Evolutionary conservation across 2,888 invertebrate species (phyloP).

Genomic region (Drosophila paramelanica): DNA sequence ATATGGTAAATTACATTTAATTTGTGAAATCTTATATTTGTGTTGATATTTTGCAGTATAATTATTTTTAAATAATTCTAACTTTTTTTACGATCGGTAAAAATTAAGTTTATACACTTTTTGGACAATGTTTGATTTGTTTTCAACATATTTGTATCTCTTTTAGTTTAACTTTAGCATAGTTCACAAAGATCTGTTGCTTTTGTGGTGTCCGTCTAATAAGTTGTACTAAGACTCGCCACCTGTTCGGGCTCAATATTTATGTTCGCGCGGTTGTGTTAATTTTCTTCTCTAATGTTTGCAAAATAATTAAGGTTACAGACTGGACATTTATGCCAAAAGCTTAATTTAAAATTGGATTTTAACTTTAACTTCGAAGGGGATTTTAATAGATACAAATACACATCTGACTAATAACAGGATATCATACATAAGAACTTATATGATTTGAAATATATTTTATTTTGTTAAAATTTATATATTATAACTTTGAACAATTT

Average conservation of each 20-base stretch:
- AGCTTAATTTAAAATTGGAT: background rate
- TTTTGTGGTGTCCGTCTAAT: background rate
- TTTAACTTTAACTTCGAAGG: too few species aligned
- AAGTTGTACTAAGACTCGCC: background rate
- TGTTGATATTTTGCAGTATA: too few species aligned
- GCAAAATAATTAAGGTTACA: background rate
- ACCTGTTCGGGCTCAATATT: slow-evolving; percentile 2
- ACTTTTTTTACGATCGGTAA: too few species aligned
- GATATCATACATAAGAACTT: too few species aligned
- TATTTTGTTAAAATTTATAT: too few species aligned
- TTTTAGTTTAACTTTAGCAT: background rate
- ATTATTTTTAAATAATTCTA: too few species aligned
- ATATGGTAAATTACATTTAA: too few species aligned
- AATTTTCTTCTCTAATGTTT: background rate
- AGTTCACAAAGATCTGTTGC: background rate
- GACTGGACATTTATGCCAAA: background rate
- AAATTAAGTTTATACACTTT: background rate
- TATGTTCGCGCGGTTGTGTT: background rate
- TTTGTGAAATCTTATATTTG: too few species aligned
- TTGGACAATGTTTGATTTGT: background rate
- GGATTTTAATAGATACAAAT: too few species aligned
- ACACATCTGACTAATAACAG: too few species aligned
- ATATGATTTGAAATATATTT: too few species aligned
- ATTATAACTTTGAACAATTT: too few species aligned
- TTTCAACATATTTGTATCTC: background rate